Evolutionary conservation across 1,140 invertebrate species (phyloP), one percentile per base, ranked within the genome.

Genomic region (Drosophila busckii): DNA sequence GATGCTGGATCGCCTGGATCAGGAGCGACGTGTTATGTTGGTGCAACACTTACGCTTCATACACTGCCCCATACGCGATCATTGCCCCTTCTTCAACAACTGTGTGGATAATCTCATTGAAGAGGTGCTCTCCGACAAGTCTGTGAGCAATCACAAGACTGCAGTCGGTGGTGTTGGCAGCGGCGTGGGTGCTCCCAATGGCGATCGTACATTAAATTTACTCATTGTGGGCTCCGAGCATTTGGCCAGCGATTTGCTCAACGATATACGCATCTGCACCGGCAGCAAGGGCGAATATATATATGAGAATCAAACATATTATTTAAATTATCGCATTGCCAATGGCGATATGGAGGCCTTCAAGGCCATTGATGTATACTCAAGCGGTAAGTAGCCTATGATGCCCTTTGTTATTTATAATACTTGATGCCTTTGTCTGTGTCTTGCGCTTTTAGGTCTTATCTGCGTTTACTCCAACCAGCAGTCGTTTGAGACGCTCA

Each of bases 1-100:
- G 89, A 93, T 96, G 73, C 89, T 99, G 73, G 95, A 97, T 87
- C 90, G 95, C 59, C 89, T 98, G 71, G 96, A 98, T 89, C 96
- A 98, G 89, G 97, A 98, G 78, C 89, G 97, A 59, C 96, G 97
- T 82, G 89, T 98, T 49, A 96, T 98, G 91, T 89, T 99, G 15
- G 95, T 98, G 58, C 96, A 97, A 86, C 97, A 98, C 88, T 89
- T 98, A 16, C 96, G 97, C 38, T 99, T 98, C 89, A 94, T 99
- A 32, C 97, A 99, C 88, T 97, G 95, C 88, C 96, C 97, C 7
- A 95, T 97, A 78, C 89, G 94, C 20, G 97, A 98, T 87, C 95
- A 97, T 86, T 99, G 97, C 87, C 96, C 96, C 12, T 94, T 94
- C 26, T 95, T 93, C 88, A 92, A 93, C 45, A 94, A 95, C 88